Conservation (phyloP, 37 sponge, comb jelly and placozoan species). For the Amphimedon queenslandica region DNA sequence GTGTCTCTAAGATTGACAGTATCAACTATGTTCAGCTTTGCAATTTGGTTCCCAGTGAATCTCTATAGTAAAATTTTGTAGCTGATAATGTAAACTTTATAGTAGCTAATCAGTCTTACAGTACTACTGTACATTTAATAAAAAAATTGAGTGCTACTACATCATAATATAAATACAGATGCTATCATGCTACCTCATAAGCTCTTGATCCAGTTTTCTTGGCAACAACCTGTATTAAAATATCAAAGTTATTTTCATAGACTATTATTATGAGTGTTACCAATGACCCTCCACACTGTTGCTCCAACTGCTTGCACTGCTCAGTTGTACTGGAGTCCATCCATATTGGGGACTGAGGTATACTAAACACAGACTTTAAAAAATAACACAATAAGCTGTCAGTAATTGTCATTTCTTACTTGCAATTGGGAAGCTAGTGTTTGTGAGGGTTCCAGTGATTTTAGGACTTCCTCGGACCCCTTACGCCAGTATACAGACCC, state of each 20-base stretch:
- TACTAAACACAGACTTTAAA: conserved; percentile 25
- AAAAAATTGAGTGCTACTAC: too few species aligned
- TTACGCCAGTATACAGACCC: conserved; percentile 93
- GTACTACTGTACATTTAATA: too few species aligned
- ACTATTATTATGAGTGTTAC: neutral
- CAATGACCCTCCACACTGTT: conserved; percentile 54
- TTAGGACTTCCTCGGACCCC: conserved; percentile 51
- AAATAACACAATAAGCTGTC: neutral
- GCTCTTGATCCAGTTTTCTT: conserved; percentile 86
- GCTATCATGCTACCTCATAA: conserved; percentile 89
- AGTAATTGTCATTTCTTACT: conserved; percentile 11
- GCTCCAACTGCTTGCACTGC: conserved; percentile 78
- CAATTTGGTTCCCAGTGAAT: conserved; percentile 89
- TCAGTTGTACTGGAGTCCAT: conserved; percentile 90
- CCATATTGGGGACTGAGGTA: conserved; percentile 84
- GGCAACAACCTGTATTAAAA: conserved; percentile 54
- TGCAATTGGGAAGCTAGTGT: conserved; percentile 61
- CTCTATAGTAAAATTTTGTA: conserved; percentile 43
- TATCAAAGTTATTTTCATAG: neutral
- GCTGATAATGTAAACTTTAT: too few species aligned
- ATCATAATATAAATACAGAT: too few species aligned
- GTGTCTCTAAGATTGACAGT: neutral
- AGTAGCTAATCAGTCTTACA: too few species aligned
- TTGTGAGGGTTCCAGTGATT: conserved; percentile 20
- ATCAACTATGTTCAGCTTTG: conserved; percentile 51